Evolutionary conservation across 1,140 invertebrate species (phyloP), one percentile per base, ranked within the genome.

Genomic region (Campoletis sonorensis): DNA sequence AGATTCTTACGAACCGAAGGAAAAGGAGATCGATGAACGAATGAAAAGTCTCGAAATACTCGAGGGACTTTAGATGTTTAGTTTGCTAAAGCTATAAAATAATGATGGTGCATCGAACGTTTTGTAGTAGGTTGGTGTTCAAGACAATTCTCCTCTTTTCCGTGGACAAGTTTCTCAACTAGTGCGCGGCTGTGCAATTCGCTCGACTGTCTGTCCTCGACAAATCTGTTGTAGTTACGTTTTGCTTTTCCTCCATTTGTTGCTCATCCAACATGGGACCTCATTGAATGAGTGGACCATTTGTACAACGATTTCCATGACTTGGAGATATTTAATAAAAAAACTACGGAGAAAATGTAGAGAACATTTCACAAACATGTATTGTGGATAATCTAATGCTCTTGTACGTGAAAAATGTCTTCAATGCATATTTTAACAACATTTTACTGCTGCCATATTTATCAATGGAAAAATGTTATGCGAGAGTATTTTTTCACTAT

Each of bases 61-160:
- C 40, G 40, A 45, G 40, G 40, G 40, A 45, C 40, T 45, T 45
- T 8, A 21, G 21, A 10, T 58, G 7, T 58, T 58, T 58, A 18
- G 21, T 58, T 58, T 58, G 54, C 18, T 58, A 11, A 58, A 23
- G 54, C 54, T 58, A 58, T 58, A 58, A 58, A 58, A 58, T 23
- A 58, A 23, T 23, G 21, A 23, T 23, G 21, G 18, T 58, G 54
- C 54, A 23, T 18, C 18, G 54, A 58, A 58, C 54, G 5, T 2
- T 23, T 23, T 58, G 54, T 18, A 58, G 21, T 58, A 58, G 54
- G 16, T 58, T 11, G 54, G 54, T n/a, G 54, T 58, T 21, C 54
- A 21, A 58, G 54, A 58, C 54, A 58, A 58, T 58, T 58, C 54
- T 58, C 18, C 54, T n/a, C n/a, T 58, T n/a, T 23, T 58, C 2